Base-by-base conservation (phyloP, 92 coral and sea anemone genomes). In the Hydrozoanthus gracilis region DNA sequence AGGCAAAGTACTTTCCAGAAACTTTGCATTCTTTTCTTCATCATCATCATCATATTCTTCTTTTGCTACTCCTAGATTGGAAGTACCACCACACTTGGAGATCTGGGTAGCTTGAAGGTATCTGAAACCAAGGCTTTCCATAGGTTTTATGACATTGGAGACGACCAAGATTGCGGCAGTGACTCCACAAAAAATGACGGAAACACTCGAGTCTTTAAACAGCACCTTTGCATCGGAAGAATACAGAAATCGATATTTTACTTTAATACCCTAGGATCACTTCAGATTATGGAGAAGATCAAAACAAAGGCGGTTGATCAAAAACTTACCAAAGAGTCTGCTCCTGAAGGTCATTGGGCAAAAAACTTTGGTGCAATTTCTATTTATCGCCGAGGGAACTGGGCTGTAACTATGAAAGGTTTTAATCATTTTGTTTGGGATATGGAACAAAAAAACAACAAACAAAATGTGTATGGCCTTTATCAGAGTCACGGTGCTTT, bases 291-390 rank as follows among this genome's bases (percentile, higher is more conserved):
- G 39, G 39, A 27, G 39, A 27, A 27, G 39, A 27, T 27, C 39
- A 27, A 27, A 27, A 27, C 39, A 27, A 27, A 27, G 39, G 39
- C 39, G 55, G 7, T 49, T 50, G 47, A 27, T 87, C 62, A 50
- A 77, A 71, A 58, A 77, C 18, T 46, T 39, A 27, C 64, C 70
- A 14, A 87, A 87, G 89, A 39, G 70, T 77, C 78, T 87, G 89
- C 85, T 84, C 89, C 39, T 27, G 39, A 27, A 27, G 39, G 39
- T 27, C 39, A 27, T 27, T 27, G 39, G 39, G 39, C 39, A 4
- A 87, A 87, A 68, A 87, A 87, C 17, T 87, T 77, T 46, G 89
- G 84, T 3, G 89, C 89, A n/a, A 27, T 27, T 27, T 27, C 39
- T 27, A 27, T 27, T 27, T 2, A 27, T 27, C 39, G 39, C 39